Percentiles rank a stretch among this genome's conserved stretches.
phyloP scores from a whole-genome alignment of 2,113 vertebrate species.

The Aviceda subcristata region DNA sequence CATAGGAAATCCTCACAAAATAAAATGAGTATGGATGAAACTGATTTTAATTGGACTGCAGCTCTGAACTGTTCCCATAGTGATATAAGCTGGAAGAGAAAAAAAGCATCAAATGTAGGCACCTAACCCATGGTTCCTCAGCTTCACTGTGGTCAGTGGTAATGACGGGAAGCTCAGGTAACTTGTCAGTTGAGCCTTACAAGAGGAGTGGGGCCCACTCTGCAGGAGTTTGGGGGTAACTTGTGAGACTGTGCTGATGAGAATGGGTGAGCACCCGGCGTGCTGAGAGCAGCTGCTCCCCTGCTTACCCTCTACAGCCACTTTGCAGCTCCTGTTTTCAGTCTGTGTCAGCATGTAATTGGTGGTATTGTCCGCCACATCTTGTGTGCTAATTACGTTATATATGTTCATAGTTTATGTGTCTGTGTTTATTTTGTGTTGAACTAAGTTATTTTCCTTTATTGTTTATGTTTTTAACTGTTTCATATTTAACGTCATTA shows the following conservation, averaged over 20 bases:
- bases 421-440: slow-evolving; percentile 43
- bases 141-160: neutral
- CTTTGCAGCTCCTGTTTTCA: neutral
- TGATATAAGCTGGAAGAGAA: neutral
- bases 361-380: neutral
- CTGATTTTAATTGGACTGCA: neutral
- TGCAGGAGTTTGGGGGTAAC: neutral
- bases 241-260: neutral
- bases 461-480: slow-evolving; percentile 18
- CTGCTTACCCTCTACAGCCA: neutral
- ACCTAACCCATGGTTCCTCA: neutral
- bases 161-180: neutral
- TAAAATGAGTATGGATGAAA: neutral
- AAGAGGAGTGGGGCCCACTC: neutral
- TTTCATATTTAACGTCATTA: slow-evolving; percentile 4
- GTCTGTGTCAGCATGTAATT: neutral
- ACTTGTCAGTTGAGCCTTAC: neutral
- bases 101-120: neutral
- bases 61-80: neutral
- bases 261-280: neutral
- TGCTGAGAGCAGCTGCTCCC: neutral
- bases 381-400: neutral
- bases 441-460: slow-evolving; percentile 30
- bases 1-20: neutral
- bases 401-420: neutral